Evolutionary conservation across 1,140 invertebrate genomes (phyloP), one percentile per base, ranked within the genome.

Genomic region (Microplitis mediator): DNA sequence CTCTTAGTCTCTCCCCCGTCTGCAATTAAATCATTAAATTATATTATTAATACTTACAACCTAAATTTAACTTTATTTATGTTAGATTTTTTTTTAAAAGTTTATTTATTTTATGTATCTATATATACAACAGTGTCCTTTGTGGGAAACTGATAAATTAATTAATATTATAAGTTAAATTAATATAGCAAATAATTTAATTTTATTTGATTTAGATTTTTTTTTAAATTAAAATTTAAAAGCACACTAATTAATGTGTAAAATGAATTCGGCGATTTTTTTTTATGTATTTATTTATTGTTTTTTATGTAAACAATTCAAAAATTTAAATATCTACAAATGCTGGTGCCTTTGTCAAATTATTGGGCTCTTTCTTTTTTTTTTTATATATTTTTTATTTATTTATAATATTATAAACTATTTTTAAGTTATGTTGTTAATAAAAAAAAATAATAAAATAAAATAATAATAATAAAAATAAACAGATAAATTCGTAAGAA

Each of bases 401-500:
- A 45, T 45, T 45, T 9, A 9, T 45, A 45, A 9, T 45, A 45
- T 45, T 45, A 45, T 45, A 39, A 39, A 64, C 36, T 61, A 69
- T 60, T 39, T 39, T 61, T 9, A 31, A 23, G 11, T 31, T 16
- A 69, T 16, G 35, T 69, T 11, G 11, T 69, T 14, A 45, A 39
- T 9, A 16, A 61, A 61, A 60, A 69, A 39, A 61, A 45, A 45
- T 45, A 45, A 45, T 45, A 45, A 45, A 45, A 45, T 45, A 45
- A 45, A 8, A 45, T 45, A 11, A 36, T 54, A 8, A 45, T 45
- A 11, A 36, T 54, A 36, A 67, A 54, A 67, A 56, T 35, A 45
- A 45, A 45, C 51, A 54, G 52, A 56, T 56, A 4, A 56, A 52
- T 36, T 39, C 3, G 52, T 58, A 69, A 69, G 65, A 75, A 79